Evolutionary conservation across 1,140 invertebrate species (phyloP).

Genomic region (Tetragnatha versicolor): DNA sequence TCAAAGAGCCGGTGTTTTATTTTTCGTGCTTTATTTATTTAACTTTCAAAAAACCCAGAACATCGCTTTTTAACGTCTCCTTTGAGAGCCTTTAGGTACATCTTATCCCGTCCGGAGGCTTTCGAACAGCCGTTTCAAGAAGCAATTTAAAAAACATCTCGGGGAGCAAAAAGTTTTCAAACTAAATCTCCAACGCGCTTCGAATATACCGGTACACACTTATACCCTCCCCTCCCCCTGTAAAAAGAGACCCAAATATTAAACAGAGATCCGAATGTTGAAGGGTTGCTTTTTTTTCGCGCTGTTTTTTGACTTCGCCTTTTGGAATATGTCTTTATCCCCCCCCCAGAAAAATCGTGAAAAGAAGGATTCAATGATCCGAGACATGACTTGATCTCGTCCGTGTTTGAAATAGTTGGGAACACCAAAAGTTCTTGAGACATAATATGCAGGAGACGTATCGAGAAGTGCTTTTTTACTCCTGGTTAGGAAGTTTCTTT

Average conservation of each 20-base stretch:
- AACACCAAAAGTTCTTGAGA: conserved; percentile 2
- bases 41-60: conserved; percentile 29
- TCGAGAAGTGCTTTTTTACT: conserved; percentile 21
- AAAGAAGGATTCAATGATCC: conserved; percentile 27
- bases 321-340: conserved; percentile 4
- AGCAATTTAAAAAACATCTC: conserved; percentile 50
- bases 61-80: conserved; percentile 45
- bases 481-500: too few species aligned
- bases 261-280: conserved; percentile 22
- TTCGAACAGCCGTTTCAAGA: conserved; percentile 45
- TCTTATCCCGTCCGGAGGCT: conserved; percentile 16
- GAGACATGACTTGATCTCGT: conserved; percentile 17
- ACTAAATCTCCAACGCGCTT: background rate
- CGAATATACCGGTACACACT: background rate
- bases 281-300: background rate
- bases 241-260: conserved; percentile 16
- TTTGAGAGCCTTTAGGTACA: conserved; percentile 30
- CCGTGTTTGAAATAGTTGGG: conserved; percentile 16
- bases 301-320: background rate
- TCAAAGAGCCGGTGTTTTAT: conserved; percentile 18
- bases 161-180: conserved; percentile 31
- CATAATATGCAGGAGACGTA: conserved; percentile 15
- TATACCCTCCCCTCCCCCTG: background rate
- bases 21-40: conserved; percentile 31
- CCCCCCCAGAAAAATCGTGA: background rate